Base-by-base conservation (phyloP, 2,113 vertebrate species). In the Pimephales promelas region DNA sequence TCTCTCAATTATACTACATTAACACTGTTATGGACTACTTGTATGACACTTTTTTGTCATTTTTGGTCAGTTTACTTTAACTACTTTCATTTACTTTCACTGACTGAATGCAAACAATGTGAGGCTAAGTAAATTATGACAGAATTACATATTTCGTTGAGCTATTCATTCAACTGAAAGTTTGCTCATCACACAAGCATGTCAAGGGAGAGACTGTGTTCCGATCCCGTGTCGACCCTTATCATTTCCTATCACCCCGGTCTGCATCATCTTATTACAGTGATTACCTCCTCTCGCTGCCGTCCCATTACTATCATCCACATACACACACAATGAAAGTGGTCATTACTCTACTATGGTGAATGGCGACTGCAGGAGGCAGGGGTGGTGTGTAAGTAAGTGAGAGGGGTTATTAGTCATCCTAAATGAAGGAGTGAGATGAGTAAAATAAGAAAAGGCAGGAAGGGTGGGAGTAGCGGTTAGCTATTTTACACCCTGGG, bases 261-360 rank as follows among this genome's bases (percentile, higher is more conserved):
- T 71, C n/a, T 77, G 71, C 49, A 70, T 81, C 61, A 62, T 61
- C 20, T 70, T 77, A 84, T 84, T 84, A 77, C 79, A 84, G 72
- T 81, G 66, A 84, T 84, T 78, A 81, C 77, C 72, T 87, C 47
- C 57, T 52, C 72, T 70, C 34, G 5, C 66, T 49, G 49, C 64
- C 24, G 16, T 36, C 62, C 18, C n/a, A 81, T 84, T 57, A 80
- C 76, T 71, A 70, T 84, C 54, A 81, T 86, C 64, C 59, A 72
- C 43, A 56, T 26, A 83, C 59, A 56, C 56, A 47, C 28, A 40
- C 28, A 28, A 61, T 73, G 61, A 61, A 52, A 62, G 78, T 62
- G 64, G 62, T 81, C 54, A 71, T 87, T 77, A 77, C 47, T 5
- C 52, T 40, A 54, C 71, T 59, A 24, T 75, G 34, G 31, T 47